Evolutionary conservation across 2,113 vertebrate genomes (phyloP).

Genomic region (Aythya baeri): DNA sequence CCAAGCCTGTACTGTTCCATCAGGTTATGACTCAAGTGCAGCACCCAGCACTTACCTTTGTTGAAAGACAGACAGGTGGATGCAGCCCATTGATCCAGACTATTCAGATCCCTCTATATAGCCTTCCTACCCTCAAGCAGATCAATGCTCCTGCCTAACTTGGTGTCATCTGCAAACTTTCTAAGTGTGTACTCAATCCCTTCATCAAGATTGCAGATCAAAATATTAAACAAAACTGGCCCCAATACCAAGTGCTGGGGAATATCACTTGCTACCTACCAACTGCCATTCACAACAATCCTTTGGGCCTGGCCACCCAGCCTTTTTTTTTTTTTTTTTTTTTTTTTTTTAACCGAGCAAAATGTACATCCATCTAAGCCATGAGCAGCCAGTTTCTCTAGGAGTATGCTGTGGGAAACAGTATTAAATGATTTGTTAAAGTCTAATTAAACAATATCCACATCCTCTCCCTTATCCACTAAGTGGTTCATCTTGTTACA

Average conservation of each 20-base stretch:
- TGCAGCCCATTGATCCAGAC: too few relatives aligned
- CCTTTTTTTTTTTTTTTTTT: neutral
- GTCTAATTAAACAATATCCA: neutral
- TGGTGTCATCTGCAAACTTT: neutral
- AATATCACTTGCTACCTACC: neutral
- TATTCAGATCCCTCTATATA: too few relatives aligned
- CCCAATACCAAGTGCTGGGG: neutral
- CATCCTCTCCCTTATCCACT: neutral
- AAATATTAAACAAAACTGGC: neutral
- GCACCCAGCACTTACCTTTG: too few relatives aligned
- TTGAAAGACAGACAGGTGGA: too few relatives aligned
- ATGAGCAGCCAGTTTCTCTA: neutral
- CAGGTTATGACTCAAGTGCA: too few relatives aligned
- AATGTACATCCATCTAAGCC: neutral
- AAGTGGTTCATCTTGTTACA: neutral
- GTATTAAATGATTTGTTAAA: neutral
- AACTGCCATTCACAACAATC: neutral
- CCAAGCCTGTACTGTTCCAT: too few relatives aligned
- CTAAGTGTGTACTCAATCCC: neutral
- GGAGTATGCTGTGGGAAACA: neutral
- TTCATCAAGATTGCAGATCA: neutral
- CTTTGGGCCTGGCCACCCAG: neutral
- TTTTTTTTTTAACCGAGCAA: neutral
- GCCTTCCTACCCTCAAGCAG: neutral
- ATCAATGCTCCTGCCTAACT: neutral